Base-by-base conservation (phyloP, 2,797 vertebrate genomes). In the Parauchenoglanis ngamensis region DNA sequence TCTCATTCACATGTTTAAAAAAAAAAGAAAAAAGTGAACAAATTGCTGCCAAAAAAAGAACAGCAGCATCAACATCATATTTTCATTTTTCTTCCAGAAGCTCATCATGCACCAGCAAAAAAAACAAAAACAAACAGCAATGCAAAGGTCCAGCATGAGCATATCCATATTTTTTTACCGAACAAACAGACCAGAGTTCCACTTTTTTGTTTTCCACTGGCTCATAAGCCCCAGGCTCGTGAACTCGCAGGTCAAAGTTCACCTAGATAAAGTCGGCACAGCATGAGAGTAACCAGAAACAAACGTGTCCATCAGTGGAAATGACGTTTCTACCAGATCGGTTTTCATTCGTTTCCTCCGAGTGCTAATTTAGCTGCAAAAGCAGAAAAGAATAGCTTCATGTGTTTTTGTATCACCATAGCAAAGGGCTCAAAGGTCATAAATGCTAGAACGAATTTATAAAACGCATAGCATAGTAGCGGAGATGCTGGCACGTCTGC, bases 221-320 rank as follows among this genome's bases (percentile, higher is more conserved):
- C 17, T 82, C 79, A n/a, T 2, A 82, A 81, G 57, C 2, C 40
- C 23, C 79, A n/a, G 12, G 25, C 15, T 28, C n/a, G 0, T 82
- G n/a, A 31, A 83, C 65, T 68, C 57, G 7, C 57, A n/a, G 40
- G 6, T 81, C 63, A 83, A 68, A 83, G 63, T 83, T 63, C 63
- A 31, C 28, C 44, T 12, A 67, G 63, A 68, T 83, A 67, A 54
- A 19, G 5, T 23, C 28, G 4, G 6, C 6, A 63, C 57, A 46
- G 11, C 21, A 63, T 8, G 57, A 63, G 7, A 67, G 67, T 52
- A 7, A 44, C 78, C 25, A 59, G 12, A 23, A 80, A 40, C 57
- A 21, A 78, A 11, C 4, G 19, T 19, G 28, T 40, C 52, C 7
- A 7, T 46, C 35, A 63, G 12, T 46, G 17, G 1, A 40, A 54